Evolutionary conservation across 2,888 invertebrate species (phyloP).

Genomic region (Onchidella celtica): DNA sequence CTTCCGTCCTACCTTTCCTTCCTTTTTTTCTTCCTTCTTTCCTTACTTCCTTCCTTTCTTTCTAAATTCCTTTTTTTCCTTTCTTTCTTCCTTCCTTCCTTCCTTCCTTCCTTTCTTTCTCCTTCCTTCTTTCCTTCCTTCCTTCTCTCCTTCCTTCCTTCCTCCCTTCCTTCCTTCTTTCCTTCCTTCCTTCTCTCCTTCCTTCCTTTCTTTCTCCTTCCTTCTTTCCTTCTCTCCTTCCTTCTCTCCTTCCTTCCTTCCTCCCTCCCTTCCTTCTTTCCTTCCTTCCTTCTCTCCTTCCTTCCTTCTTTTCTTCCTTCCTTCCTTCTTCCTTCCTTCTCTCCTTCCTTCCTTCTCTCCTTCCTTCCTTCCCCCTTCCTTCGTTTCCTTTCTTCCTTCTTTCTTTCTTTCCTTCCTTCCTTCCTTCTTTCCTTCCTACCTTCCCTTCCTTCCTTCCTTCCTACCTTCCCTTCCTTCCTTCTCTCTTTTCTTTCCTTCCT

Average conservation of each 20-base stretch:
- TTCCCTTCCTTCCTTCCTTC: too few species aligned
- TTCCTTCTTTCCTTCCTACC: too few species aligned
- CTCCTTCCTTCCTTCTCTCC: neutral
- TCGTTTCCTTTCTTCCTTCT: constrained; percentile 5
- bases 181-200: neutral
- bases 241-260: neutral
- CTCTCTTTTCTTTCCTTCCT: too few species aligned
- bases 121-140: neutral
- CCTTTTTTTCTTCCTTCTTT: neutral
- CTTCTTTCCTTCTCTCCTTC: neutral
- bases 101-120: constrained; percentile 15
- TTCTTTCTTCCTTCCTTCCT: neutral
- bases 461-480: too few species aligned
- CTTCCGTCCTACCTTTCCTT: neutral
- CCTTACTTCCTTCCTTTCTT: neutral
- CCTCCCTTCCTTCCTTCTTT: neutral
- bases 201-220: neutral
- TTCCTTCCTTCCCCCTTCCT: neutral
- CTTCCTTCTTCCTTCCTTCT: constrained; percentile 23
- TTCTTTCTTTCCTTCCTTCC: too few species aligned
- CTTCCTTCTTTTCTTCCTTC: constrained; percentile 13
- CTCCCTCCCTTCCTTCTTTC: neutral
- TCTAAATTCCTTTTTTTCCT: neutral
- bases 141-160: neutral
- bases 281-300: too few species aligned